Evolutionary conservation across 2,113 vertebrate genomes (phyloP).

Genomic region (Ciconia maguari): DNA sequence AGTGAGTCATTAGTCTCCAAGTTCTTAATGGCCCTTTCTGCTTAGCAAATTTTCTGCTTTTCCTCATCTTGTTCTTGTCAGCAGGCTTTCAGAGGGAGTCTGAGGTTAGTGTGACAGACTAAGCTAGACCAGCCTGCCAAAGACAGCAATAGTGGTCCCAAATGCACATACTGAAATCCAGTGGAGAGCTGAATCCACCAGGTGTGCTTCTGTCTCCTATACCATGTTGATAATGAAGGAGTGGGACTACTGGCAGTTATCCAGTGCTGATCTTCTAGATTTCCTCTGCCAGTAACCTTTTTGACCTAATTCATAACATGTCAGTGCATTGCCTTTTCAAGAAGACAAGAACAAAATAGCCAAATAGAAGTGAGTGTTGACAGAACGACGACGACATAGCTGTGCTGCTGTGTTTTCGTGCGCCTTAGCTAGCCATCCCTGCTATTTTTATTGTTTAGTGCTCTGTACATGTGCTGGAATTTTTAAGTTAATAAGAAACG

Average conservation of each 20-base stretch:
- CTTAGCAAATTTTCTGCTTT: not conserved
- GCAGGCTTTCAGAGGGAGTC: not conserved
- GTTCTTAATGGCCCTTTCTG: not conserved
- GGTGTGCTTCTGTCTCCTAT: not conserved
- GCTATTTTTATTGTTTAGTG: not conserved
- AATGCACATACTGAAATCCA: not conserved
- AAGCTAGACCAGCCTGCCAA: not conserved
- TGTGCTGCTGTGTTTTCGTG: not conserved
- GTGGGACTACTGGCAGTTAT: not conserved
- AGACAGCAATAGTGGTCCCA: not conserved
- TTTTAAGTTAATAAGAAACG: not conserved
- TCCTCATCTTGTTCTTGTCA: not conserved
- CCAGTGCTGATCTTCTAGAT: not conserved
- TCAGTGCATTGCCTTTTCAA: not conserved
- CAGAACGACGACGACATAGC: not conserved
- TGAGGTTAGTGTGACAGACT: not conserved
- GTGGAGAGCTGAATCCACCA: not conserved
- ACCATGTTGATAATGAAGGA: not conserved
- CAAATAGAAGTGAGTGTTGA: not conserved
- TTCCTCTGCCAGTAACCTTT: not conserved
- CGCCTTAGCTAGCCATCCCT: not conserved
- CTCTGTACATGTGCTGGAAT: not conserved
- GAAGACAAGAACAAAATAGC: not conserved
- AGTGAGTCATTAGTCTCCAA: not conserved
- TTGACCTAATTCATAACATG: fast-evolving